These are phyloP conservation scores for Heliothis subflexa DNA, from an alignment of 1,140 invertebrate species.

Conservation along the genomic window DNA sequence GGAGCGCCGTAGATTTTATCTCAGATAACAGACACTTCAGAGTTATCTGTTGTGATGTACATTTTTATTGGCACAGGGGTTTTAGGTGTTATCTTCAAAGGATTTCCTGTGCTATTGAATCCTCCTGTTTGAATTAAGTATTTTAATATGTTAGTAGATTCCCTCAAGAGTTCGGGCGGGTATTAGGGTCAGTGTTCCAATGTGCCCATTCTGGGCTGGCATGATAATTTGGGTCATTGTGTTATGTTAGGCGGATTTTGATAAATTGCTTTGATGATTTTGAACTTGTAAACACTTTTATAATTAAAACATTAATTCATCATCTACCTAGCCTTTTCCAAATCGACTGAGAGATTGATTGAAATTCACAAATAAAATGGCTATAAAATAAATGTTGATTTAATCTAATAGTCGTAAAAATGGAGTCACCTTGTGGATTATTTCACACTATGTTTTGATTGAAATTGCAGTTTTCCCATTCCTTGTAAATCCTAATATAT, in stretches of 20 bases:
- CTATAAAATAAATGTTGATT: no score
- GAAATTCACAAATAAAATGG: no score
- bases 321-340: no score
- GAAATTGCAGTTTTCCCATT: no score
- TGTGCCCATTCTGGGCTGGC: neutral
- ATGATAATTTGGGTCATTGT: conserved; percentile 9
- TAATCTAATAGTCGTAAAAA: no score
- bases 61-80: neutral
- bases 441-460: no score
- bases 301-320: no score
- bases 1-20: neutral
- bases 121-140: neutral
- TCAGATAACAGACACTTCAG: no score
- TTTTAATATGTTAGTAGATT: conserved; percentile 2
- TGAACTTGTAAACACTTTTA: neutral
- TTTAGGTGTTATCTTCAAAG: conserved; percentile 1
- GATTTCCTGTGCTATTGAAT: neutral
- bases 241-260: neutral
- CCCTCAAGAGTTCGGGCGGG: neutral
- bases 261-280: neutral
- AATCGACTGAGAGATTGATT: no score
- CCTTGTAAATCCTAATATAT: neutral
- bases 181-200: conserved; percentile 9
- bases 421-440: no score
- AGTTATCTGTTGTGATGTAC: neutral